A percentile compares a stretch with the other conserved stretches of the same genome.
Conservation (phyloP, 2,797 vertebrate genomes). For the Limosa lapponica region DNA sequence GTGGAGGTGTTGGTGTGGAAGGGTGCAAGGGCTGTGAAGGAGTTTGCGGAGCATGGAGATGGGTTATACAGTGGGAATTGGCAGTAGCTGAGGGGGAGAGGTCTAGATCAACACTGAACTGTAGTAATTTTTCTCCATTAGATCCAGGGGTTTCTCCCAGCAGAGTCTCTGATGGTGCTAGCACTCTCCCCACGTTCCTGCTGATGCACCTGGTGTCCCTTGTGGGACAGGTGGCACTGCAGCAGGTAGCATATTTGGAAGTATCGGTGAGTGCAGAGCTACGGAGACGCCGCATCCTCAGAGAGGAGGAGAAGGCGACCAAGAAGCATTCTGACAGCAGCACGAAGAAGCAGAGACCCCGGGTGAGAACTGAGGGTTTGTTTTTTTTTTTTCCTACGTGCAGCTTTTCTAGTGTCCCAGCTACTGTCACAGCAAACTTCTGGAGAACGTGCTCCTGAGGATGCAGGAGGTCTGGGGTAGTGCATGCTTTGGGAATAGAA, state of each 20-base stretch:
- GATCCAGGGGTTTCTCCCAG: slow-evolving; percentile 66
- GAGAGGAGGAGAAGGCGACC: slow-evolving; percentile 81
- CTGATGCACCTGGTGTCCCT: slow-evolving; percentile 88
- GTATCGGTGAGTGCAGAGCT: slow-evolving; percentile 90
- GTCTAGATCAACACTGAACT: background rate
- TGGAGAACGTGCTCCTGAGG: background rate
- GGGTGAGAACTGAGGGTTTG: slow-evolving; percentile 28
- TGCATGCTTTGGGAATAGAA: background rate
- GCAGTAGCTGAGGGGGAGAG: background rate
- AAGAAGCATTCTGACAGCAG: slow-evolving; percentile 37
- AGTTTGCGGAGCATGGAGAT: background rate
- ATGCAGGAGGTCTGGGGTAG: background rate
- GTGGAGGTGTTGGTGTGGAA: background rate
- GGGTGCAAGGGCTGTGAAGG: fast-evolving
- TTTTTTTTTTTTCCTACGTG: background rate
- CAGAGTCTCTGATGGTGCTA: background rate
- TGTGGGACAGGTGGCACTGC: slow-evolving; percentile 90
- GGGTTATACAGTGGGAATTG: background rate
- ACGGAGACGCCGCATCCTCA: slow-evolving; percentile 86
- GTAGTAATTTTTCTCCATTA: slow-evolving; percentile 39
- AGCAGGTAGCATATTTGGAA: slow-evolving; percentile 92
- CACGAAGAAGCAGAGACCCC: slow-evolving; percentile 33
- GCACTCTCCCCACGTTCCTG: slow-evolving; percentile 74
- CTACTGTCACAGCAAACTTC: background rate
- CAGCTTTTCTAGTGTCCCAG: background rate